Percentiles rank a stretch among this genome's conserved stretches.
Conservation (phyloP, 37 sponge, comb jelly and placozoan genomes). For the Eunapius fragilis region DNA sequence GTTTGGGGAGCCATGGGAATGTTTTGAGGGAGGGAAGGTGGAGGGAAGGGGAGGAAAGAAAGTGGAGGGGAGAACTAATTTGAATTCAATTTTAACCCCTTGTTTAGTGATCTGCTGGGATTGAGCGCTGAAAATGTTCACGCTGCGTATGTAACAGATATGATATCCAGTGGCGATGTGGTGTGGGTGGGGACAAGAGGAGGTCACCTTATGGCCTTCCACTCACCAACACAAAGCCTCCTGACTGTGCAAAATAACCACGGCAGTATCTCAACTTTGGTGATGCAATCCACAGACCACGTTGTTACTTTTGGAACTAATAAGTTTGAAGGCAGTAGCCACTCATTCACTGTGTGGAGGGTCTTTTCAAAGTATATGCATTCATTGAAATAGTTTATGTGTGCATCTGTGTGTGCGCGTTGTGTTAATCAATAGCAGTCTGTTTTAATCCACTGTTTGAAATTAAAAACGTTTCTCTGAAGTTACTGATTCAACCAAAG, state of each 20-base stretch:
- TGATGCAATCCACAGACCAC: slow-evolving; percentile 3
- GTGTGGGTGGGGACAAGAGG: slow-evolving; percentile 70
- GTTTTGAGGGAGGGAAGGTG: too few species aligned
- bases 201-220: slow-evolving; percentile 55
- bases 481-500: too few species aligned
- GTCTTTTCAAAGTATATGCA: neutral
- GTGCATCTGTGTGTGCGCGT: too few species aligned
- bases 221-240: slow-evolving; percentile 40
- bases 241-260: slow-evolving; percentile 32
- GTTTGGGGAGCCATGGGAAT: too few species aligned
- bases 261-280: slow-evolving; percentile 6
- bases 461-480: too few species aligned
- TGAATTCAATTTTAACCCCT: neutral
- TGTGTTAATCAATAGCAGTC: neutral
- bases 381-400: neutral
- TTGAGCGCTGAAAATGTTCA: neutral
- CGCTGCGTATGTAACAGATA: slow-evolving; percentile 20
- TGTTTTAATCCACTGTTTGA: neutral
- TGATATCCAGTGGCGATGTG: slow-evolving; percentile 18
- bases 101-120: neutral
- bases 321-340: neutral
- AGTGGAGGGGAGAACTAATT: too few species aligned
- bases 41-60: too few species aligned
- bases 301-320: slow-evolving; percentile 32
- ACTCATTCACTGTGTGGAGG: neutral